phyloP scores from a whole-genome alignment of 30 jellyfish, hydroid and myxozoan genomes.

The Haliclystus octoradiatus region DNA sequence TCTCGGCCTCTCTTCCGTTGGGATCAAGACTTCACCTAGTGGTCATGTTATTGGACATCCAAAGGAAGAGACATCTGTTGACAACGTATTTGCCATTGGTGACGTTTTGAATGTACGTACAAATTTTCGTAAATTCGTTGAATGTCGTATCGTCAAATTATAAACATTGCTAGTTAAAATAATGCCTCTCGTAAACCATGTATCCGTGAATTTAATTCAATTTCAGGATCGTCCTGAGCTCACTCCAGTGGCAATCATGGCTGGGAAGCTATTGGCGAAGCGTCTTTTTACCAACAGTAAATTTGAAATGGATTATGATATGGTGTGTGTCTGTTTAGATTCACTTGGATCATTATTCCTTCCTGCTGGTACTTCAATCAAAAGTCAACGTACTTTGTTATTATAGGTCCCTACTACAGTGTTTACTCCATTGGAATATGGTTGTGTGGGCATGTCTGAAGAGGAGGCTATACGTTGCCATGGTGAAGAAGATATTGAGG shows the following conservation, averaged over 20 bases:
- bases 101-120: slow-evolving; percentile 46
- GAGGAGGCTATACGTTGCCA: slow-evolving; percentile 41
- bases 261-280: slow-evolving; percentile 52
- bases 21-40: slow-evolving; percentile 16
- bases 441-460: slow-evolving; percentile 56
- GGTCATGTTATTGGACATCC: slow-evolving; percentile 25
- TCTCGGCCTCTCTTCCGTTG: slow-evolving; percentile 23
- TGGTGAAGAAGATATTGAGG: slow-evolving; percentile 62
- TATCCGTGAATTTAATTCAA: too few species aligned
- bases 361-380: background rate
- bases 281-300: slow-evolving; percentile 23
- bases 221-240: slow-evolving; percentile 58
- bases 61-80: slow-evolving; percentile 20
- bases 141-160: background rate
- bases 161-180: too few species aligned
- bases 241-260: slow-evolving; percentile 78
- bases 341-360: background rate
- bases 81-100: slow-evolving; percentile 50
- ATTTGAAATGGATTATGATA: slow-evolving; percentile 36
- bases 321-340: background rate
- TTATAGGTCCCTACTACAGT: slow-evolving; percentile 57
- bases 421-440: slow-evolving; percentile 59
- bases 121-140: background rate
- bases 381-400: too few species aligned
- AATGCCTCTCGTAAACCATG: too few species aligned